Conservation (phyloP, 2,797 vertebrate species). For the Caiman crocodilus region DNA sequence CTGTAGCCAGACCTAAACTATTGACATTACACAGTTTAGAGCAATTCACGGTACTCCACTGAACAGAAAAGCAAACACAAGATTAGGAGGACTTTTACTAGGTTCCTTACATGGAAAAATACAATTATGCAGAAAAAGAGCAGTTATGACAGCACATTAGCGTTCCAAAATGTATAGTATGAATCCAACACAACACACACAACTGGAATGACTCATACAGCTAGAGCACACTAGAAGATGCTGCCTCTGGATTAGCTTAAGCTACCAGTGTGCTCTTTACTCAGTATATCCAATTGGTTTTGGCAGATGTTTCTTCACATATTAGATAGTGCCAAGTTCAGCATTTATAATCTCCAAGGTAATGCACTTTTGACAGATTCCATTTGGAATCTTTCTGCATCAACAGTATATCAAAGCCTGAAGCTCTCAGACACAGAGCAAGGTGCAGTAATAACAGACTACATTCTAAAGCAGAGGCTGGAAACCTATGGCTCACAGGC, state of each 20-base stretch:
- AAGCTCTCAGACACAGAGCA: not conserved
- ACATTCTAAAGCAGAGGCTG: not conserved
- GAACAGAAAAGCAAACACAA: not conserved
- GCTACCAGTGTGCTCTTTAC: accelerated
- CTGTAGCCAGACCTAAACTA: too few species aligned
- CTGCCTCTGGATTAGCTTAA: not conserved
- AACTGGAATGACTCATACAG: accelerated
- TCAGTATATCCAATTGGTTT: not conserved
- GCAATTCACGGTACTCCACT: too few species aligned
- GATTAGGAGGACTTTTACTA: not conserved
- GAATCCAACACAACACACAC: accelerated
- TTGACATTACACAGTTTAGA: too few species aligned
- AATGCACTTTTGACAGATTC: not conserved
- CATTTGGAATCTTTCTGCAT: slow-evolving; percentile 28
- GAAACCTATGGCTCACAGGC: too few species aligned
- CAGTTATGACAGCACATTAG: not conserved
- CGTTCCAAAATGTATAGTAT: accelerated
- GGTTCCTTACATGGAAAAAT: not conserved
- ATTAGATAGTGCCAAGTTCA: slow-evolving; percentile 10
- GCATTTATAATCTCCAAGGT: slow-evolving; percentile 3
- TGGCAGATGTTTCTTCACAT: slow-evolving; percentile 9
- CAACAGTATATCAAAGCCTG: not conserved
- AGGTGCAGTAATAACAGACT: not conserved
- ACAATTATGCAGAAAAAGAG: accelerated
- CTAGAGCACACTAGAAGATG: not conserved